Base-by-base conservation (phyloP, 1,140 invertebrate genomes). In the Kradibia gibbosae region DNA sequence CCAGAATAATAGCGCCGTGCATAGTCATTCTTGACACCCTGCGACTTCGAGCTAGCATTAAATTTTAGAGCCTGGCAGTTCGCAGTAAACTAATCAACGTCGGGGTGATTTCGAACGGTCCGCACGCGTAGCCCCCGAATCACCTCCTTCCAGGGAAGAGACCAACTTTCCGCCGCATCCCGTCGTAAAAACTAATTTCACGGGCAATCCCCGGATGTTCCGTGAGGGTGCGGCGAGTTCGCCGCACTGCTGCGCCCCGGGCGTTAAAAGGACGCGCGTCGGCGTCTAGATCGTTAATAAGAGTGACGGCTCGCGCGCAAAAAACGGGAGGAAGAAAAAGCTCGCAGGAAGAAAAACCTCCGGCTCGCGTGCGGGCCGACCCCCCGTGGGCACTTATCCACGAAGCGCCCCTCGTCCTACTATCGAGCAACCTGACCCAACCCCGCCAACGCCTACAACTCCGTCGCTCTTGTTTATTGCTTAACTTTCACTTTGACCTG, bases 401-500 rank as follows among this genome's bases (percentile, higher is more conserved):
- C 50, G 20, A 53, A 3, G 34, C n/a, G 20, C 67, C 53, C 36
- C 31, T 20, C 11, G 3, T 20, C 13, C 71, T 13, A 45, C 2
- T 13, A 4, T 36, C 28, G 3, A 20, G 17, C 17, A 7, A 13
- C 1, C 62, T 7, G 4, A 13, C 31, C 17, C 34, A 5, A 31
- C 10, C 60, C 28, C 25, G 3, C 55, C 22, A 13, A 22, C 55
- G 17, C 55, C 55, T 22, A 25, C 55, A 22, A 57, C 55, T 5
- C 60, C 60, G 28, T n/a, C 50, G 50, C 45, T 28, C 25, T 81
- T 81, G 79, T 81, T 81, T 81, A 81, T 81, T 60, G 72, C 57
- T 48, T 55, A 75, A 81, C 79, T 81, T 81, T 81, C 79, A 81
- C 79, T 81, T 81, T 60, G 28, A 25, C 17, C 70, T 60, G 77